These are phyloP conservation scores for Alloscopus bannaensis DNA, from an alignment of 2,888 invertebrate genomes.

Conservation along the genomic window DNA sequence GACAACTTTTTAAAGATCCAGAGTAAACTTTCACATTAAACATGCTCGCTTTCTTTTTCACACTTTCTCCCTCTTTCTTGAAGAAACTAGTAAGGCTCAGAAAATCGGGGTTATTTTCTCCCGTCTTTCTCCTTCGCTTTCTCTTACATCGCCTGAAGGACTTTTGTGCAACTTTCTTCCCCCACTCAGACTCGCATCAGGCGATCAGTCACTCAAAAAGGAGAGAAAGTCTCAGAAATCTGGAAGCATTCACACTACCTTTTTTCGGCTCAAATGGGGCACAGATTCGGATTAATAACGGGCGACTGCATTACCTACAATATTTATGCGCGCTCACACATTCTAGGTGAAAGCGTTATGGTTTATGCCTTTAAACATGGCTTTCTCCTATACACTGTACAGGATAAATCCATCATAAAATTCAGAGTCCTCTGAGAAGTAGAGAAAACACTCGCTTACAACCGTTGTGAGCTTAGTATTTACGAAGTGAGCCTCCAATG, in stretches of 20 bases:
- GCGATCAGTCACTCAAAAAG: constrained; percentile 36
- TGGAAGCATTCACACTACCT: neutral
- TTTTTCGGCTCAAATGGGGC: constrained; percentile 10
- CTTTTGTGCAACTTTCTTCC: neutral
- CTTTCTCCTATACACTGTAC: too few relatives aligned
- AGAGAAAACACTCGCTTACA: too few relatives aligned
- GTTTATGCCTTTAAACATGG: too few relatives aligned
- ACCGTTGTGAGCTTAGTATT: too few relatives aligned
- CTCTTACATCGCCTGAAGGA: constrained; percentile 16
- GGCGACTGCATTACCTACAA: constrained; percentile 7
- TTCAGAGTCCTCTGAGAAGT: too few relatives aligned
- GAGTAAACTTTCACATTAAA: constrained; percentile 39
- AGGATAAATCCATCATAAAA: too few relatives aligned
- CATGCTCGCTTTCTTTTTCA: constrained; percentile 16
- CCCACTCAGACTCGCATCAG: constrained; percentile 13
- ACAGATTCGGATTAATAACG: constrained; percentile 16
- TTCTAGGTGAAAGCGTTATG: too few relatives aligned
- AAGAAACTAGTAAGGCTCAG: neutral
- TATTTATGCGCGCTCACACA: constrained; percentile 1
- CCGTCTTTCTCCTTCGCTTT: neutral
- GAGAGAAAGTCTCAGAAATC: constrained; percentile 31
- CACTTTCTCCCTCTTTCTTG: constrained; percentile 6
- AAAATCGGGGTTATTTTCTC: too few relatives aligned
- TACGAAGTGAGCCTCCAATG: too few relatives aligned
- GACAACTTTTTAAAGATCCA: constrained; percentile 34